Base-by-base conservation (phyloP, 2,888 invertebrate species). In the Drosophila atripex region DNA sequence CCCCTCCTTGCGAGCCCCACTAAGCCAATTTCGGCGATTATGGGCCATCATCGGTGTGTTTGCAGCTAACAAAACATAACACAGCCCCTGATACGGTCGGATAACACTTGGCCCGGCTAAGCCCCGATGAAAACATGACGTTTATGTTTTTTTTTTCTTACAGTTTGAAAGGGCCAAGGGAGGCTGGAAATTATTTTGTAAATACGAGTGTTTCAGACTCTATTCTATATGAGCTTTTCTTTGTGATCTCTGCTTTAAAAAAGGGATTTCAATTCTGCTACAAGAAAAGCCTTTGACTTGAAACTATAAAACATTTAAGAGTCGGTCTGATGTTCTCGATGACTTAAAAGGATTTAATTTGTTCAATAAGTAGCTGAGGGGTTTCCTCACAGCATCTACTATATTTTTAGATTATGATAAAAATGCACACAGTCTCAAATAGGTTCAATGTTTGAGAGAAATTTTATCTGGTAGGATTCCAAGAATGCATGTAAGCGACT, bases 1-100 rank as follows among this genome's bases (percentile, higher is more conserved):
- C 57, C 39, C 12, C 14, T 14, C 14, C 30, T 12, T 18, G 43
- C 16, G 1, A n/a, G 50, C 9, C 47, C 52, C 53, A 74, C 73
- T 83, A 86, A 88, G 86, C 83, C 88, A 88, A 79, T 76, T 88
- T 80, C 70, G 54, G 61, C 78, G 76, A 87, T 84, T 84, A 84
- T 68, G 55, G 72, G 59, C 59, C 75, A 83, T 82, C 83, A 82
- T 73, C 76, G 73, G 74, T 86, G 58, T 86, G 86, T 88, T 86
- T 77, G 83, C 80, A 75, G 88, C 73, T 83, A 87, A 84, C 84
- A 84, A 85, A 87, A 85, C 82, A 84, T 85, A 68, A 77, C 54
- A 63, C 23, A 56, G 47, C 23, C 39, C 18, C 43, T 47, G n/a
- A 56, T 25, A 35, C 53, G 14, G 32, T 25, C 49, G 45, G 16